Evolutionary conservation across 2,113 vertebrate genomes (phyloP).

Genomic region (Meriones unguiculatus): DNA sequence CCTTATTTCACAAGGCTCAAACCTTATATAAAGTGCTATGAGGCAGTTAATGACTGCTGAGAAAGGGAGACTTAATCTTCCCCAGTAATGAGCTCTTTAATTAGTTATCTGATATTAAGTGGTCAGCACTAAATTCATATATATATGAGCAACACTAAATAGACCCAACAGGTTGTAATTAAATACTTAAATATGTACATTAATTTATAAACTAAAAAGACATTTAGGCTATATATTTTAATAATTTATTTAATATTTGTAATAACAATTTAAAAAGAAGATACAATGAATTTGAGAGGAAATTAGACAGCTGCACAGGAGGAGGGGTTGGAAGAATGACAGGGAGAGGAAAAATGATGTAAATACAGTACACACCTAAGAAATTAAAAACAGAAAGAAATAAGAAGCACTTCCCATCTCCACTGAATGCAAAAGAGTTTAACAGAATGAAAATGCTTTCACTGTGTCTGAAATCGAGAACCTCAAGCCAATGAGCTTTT

Average conservation of each 20-base stretch:
- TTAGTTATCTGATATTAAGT: background rate
- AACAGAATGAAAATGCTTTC: background rate
- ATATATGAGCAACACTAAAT: background rate
- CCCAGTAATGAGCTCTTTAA: background rate
- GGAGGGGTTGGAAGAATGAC: background rate
- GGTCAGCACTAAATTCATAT: too few relatives aligned
- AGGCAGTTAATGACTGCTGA: background rate
- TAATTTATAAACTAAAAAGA: background rate
- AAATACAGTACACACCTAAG: background rate
- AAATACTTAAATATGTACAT: background rate
- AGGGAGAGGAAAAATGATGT: background rate
- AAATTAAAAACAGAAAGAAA: background rate
- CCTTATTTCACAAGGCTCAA: background rate
- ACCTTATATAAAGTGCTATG: background rate
- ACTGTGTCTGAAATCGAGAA: background rate
- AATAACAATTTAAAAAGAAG: background rate
- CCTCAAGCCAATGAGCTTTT: accelerated
- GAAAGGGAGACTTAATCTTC: background rate
- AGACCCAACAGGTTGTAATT: accelerated
- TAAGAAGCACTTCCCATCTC: background rate
- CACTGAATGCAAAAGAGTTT: background rate
- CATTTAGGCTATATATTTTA: background rate
- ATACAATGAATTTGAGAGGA: background rate
- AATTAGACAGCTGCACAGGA: too few relatives aligned
- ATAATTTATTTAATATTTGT: background rate